A percentile compares a stretch with the other conserved stretches of the same genome.
These are phyloP conservation scores for Laodelphax striatellus DNA, from an alignment of 1,140 invertebrate species.

Conservation along the genomic window DNA sequence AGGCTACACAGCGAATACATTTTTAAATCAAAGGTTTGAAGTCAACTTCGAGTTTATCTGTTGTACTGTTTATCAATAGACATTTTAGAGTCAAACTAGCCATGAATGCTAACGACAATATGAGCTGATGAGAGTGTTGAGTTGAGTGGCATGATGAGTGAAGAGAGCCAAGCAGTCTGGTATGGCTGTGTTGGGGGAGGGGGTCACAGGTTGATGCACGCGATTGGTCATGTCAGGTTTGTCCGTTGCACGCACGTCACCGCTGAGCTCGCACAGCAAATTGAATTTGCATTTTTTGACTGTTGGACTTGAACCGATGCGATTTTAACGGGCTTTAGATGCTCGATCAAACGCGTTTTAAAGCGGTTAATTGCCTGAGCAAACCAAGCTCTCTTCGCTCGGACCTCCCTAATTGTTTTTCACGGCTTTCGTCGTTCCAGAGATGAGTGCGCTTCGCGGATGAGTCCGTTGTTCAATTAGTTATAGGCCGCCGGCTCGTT, in stretches of 20 bases:
- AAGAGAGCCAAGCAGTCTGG: too few species aligned
- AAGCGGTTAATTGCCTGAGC: conserved; percentile 1
- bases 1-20: too few species aligned
- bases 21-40: too few species aligned
- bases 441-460: neutral
- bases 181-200: neutral
- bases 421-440: neutral
- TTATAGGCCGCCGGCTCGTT: too few species aligned
- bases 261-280: neutral
- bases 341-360: conserved; percentile 1
- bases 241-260: neutral
- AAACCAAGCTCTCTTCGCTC: neutral
- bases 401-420: neutral
- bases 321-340: conserved; percentile 2
- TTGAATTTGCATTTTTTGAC: conserved; percentile 1
- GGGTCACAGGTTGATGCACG: conserved; percentile 1
- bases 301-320: neutral
- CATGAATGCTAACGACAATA: too few species aligned
- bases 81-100: too few species aligned
- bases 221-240: neutral
- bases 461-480: too few species aligned
- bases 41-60: too few species aligned
- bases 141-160: too few species aligned
- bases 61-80: too few species aligned
- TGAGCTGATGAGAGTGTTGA: too few species aligned